Evolutionary conservation across 2,797 vertebrate species (phyloP), one percentile per base, ranked within the genome.

Genomic region (Acrossocheilus wenchowensis): DNA sequence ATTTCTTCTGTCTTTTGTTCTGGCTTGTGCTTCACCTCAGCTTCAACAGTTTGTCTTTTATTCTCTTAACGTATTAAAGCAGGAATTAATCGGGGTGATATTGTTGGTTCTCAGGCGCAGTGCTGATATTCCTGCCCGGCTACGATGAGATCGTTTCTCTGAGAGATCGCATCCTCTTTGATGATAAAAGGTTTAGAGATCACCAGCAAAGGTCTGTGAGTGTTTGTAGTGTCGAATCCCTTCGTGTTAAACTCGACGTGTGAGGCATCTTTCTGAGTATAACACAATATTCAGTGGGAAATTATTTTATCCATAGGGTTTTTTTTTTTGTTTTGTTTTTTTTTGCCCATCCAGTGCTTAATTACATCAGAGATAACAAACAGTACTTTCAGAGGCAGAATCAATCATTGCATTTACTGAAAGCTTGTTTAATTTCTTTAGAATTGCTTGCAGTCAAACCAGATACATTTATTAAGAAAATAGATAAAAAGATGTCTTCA

Each of bases 141-240:
- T 99, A 99, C 30, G 97, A 98, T 94, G 98, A 99, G 84, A 99
- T 99, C 26, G 96, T 99, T 86, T 91, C 94, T 77, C 92, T 99
- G 72, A 96, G 94, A 75, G 96, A 98, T 92, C 95, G 95, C 26
- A 97, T 99, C 90, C 91, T 98, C 30, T 96, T 94, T 86, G 97
- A 98, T 81, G 98, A 99, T 91, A 97, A 95, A 91, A 96, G 96
- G 83, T 99, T 99, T 94, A 93, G 94, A 50, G 94, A 95, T 39
- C 92, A 93, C 68, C 83, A 93, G 78, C 95, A 97, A 39, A 97
- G 96, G 98, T 98, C 94, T 88, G 84, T 72, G 7, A 10, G 21
- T 9, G 50, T 30, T 12, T 34, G 11, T 21, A 5, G 4, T 12
- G 6, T 34, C 39, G 15, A 21, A 81, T 39, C 21, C 60, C 12